Conservation (phyloP, 2,113 vertebrate genomes). For the Rattus norvegicus region DNA sequence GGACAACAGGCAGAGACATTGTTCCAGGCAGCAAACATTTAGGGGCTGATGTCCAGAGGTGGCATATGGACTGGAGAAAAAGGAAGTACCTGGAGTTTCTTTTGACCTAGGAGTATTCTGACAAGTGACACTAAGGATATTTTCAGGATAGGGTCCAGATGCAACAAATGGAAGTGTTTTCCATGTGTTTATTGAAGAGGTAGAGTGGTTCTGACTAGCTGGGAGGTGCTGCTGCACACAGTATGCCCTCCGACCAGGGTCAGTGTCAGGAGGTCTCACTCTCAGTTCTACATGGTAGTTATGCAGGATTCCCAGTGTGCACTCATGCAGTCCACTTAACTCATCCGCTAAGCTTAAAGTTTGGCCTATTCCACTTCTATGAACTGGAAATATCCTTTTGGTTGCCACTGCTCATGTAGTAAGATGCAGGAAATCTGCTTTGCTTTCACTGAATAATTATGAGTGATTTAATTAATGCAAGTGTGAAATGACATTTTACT, state of each 20-base stretch:
- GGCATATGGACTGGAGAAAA: not conserved
- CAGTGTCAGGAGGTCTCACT: not conserved
- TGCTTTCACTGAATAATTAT: not conserved
- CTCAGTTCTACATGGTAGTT: not conserved
- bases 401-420: not conserved
- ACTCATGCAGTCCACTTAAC: not conserved
- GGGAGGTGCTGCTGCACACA: not conserved
- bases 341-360: not conserved
- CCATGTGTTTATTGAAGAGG: accelerated
- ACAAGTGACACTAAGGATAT: not conserved
- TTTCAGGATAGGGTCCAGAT: not conserved
- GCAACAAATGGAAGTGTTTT: not conserved
- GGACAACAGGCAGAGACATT: not conserved
- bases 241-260: too few relatives aligned
- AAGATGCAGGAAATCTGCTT: not conserved
- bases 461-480: not conserved
- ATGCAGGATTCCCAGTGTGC: too few relatives aligned
- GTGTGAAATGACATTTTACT: not conserved
- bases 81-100: not conserved
- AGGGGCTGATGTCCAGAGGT: not conserved
- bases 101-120: not conserved
- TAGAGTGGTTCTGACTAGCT: not conserved
- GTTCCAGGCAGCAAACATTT: not conserved
- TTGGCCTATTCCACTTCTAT: not conserved
- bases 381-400: not conserved